Conservation (phyloP, 2,888 invertebrate genomes). For the Tinea pellionella region DNA sequence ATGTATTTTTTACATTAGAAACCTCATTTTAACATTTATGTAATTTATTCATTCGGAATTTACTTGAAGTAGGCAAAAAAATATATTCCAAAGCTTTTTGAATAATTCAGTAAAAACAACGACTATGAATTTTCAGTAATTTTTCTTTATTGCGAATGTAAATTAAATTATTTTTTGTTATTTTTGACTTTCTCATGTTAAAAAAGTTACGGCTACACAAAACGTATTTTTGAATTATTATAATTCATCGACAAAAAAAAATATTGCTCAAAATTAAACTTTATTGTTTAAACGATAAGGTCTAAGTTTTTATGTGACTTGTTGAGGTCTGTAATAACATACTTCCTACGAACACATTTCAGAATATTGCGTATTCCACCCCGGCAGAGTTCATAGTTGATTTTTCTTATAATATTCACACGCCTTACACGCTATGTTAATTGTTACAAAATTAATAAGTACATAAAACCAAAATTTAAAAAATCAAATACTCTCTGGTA, state of each 20-base stretch:
- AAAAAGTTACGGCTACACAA: background rate
- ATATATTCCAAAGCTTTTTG: background rate
- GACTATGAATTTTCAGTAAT: background rate
- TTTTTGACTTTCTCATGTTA: background rate
- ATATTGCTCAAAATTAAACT: too few species aligned
- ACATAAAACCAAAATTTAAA: too few species aligned
- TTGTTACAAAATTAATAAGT: background rate
- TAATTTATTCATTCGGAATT: background rate
- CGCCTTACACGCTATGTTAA: background rate
- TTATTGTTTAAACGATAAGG: too few species aligned
- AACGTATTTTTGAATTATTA: too few species aligned
- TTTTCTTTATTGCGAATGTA: background rate
- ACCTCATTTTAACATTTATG: background rate
- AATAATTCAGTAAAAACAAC: slow-evolving; percentile 7
- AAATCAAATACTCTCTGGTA: too few species aligned
- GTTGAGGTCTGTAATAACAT: background rate
- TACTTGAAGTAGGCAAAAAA: background rate
- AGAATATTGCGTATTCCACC: background rate
- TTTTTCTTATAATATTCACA: background rate
- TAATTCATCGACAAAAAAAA: too few species aligned
- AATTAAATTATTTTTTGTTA: background rate
- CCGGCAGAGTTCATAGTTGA: background rate
- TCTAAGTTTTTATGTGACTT: too few species aligned
- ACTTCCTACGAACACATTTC: background rate
- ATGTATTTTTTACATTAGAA: background rate